Conservation (phyloP, 2,113 vertebrate genomes). For the Elephantulus edwardii region DNA sequence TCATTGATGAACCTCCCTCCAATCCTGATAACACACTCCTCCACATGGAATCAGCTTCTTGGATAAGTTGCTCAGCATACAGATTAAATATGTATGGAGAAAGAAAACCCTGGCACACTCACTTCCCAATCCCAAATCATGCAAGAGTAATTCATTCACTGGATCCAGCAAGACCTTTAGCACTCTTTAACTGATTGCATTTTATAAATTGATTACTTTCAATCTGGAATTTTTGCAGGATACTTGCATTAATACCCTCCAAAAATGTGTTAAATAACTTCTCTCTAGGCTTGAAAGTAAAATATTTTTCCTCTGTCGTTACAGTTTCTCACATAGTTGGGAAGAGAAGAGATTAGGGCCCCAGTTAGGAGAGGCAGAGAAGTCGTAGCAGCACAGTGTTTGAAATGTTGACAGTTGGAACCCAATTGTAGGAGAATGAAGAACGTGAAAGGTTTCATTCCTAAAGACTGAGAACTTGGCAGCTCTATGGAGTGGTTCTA, state of each 20-base stretch:
- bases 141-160: not conserved
- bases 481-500: not conserved
- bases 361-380: not conserved
- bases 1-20: no score
- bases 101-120: no score
- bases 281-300: not conserved
- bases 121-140: no score
- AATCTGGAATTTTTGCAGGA: not conserved
- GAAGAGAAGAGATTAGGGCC: not conserved
- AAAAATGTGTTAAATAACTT: not conserved
- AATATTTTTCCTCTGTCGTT: not conserved
- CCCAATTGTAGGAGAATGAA: not conserved
- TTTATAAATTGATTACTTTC: not conserved
- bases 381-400: not conserved
- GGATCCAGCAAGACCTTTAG: not conserved
- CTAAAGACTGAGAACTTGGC: not conserved
- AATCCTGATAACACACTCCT: no score
- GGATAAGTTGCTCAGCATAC: no score
- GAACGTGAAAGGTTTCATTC: not conserved
- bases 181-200: not conserved
- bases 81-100: no score
- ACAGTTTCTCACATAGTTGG: not conserved
- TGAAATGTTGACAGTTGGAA: not conserved
- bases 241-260: not conserved
- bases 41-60: no score